These are phyloP conservation scores for Drosophila hamatofila DNA, from an alignment of 2,888 invertebrate species.

Conservation along the genomic window DNA sequence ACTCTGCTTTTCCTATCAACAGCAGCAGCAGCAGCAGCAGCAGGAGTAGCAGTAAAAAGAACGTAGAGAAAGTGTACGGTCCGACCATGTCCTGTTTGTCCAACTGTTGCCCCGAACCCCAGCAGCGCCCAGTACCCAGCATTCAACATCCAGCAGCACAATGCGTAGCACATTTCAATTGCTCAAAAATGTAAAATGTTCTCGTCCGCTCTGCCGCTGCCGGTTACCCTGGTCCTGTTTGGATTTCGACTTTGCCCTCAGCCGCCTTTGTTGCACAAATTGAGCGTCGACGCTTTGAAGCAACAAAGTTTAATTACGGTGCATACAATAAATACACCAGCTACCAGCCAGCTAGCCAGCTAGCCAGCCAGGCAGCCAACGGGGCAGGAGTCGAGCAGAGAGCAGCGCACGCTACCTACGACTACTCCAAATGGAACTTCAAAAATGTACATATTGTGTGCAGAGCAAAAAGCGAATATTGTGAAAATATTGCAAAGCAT, in stretches of 20 bases:
- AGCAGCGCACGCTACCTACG: neutral
- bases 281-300: slow-evolving; percentile 76
- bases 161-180: slow-evolving; percentile 74
- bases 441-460: slow-evolving; percentile 61
- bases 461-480: slow-evolving; percentile 65
- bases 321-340: slow-evolving; percentile 53
- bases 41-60: slow-evolving; percentile 19
- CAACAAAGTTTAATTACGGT: slow-evolving; percentile 77
- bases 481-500: slow-evolving; percentile 60
- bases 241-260: slow-evolving; percentile 45
- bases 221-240: slow-evolving; percentile 22
- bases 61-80: slow-evolving; percentile 42
- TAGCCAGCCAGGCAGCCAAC: neutral
- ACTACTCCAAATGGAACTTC: slow-evolving; percentile 39
- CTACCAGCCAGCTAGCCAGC: neutral
- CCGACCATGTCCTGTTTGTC: slow-evolving; percentile 43
- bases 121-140: too few species aligned
- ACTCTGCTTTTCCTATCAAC: slow-evolving; percentile 36
- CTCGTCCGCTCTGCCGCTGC: slow-evolving; percentile 15
- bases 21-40: slow-evolving; percentile 18
- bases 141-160: slow-evolving; percentile 35
- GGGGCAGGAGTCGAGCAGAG: neutral
- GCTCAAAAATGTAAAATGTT: slow-evolving; percentile 72
- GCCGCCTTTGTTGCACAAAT: slow-evolving; percentile 75
- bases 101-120: slow-evolving; percentile 33